Conservation (phyloP, 2,113 vertebrate genomes). For the Misgurnus mizolepis region DNA sequence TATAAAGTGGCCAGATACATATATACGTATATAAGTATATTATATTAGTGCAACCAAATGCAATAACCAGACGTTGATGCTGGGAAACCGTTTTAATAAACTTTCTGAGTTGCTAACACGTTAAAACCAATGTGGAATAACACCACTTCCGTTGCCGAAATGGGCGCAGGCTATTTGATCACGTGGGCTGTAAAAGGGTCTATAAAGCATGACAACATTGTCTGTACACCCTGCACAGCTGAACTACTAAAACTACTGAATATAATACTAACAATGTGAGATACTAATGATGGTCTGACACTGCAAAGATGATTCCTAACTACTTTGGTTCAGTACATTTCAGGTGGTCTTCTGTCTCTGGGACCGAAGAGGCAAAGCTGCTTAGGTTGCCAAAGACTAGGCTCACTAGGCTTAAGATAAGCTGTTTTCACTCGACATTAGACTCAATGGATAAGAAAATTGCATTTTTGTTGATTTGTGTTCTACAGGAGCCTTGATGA, state of each 20-base stretch:
- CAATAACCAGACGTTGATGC: no score
- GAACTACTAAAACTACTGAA: neutral
- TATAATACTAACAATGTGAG: neutral
- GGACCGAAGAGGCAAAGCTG: slow-evolving; percentile 33
- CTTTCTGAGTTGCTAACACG: no score
- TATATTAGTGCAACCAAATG: no score
- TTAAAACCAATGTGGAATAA: no score
- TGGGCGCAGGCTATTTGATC: no score
- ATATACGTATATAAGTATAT: no score
- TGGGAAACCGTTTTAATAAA: no score
- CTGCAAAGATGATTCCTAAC: slow-evolving; percentile 4
- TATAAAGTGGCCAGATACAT: no score
- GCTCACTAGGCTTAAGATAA: slow-evolving; percentile 25
- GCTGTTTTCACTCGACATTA: slow-evolving; percentile 20
- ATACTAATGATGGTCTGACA: neutral
- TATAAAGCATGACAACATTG: neutral
- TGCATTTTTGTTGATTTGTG: neutral
- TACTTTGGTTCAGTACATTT: neutral
- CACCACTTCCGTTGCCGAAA: no score
- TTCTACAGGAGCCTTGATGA: neutral
- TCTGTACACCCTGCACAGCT: neutral
- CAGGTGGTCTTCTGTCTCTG: slow-evolving; percentile 33
- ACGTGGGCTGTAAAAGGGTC: no score
- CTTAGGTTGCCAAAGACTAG: slow-evolving; percentile 27
- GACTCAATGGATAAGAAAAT: neutral